Evolutionary conservation across 2,888 invertebrate genomes (phyloP).

Genomic region (Dryocosmus kuriphilus): DNA sequence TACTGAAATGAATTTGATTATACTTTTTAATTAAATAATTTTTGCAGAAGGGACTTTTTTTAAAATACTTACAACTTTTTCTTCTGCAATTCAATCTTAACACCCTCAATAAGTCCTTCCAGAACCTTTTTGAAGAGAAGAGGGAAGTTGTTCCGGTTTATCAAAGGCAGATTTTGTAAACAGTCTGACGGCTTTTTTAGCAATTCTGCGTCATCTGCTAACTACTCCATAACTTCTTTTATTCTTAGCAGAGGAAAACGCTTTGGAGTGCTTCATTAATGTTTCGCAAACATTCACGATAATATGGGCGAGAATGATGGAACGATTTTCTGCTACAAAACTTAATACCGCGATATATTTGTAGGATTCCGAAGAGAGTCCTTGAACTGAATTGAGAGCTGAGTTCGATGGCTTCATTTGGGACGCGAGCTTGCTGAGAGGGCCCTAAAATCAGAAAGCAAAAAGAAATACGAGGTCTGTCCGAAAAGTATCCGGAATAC

Average conservation of each 20-base stretch:
- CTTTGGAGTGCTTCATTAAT: too few species aligned
- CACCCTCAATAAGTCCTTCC: conserved; percentile 80
- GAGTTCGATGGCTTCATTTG: conserved; percentile 65
- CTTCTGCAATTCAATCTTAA: conserved; percentile 79
- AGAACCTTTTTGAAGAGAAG: conserved; percentile 84
- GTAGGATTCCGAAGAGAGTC: too few species aligned
- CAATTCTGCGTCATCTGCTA: conserved; percentile 81
- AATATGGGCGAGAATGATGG: conserved; percentile 65
- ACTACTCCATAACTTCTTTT: conserved; percentile 79
- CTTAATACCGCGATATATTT: conserved; percentile 73
- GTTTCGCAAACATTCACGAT: conserved; percentile 70
- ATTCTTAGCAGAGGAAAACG: conserved; percentile 79
- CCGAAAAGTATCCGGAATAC: too few species aligned
- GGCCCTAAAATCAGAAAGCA: too few species aligned
- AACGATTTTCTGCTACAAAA: too few species aligned
- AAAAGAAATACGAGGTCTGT: too few species aligned
- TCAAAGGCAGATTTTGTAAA: conserved; percentile 82
- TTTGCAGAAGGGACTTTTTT: neutral
- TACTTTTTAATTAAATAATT: too few species aligned
- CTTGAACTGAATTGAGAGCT: conserved; percentile 66
- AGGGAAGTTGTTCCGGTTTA: conserved; percentile 83
- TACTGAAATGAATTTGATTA: too few species aligned
- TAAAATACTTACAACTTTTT: conserved; percentile 66
- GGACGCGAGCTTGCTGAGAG: conserved; percentile 69
- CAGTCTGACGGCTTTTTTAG: too few species aligned